Base-by-base conservation (phyloP, 2,888 invertebrate species). In the Hypselothyrea guttata region DNA sequence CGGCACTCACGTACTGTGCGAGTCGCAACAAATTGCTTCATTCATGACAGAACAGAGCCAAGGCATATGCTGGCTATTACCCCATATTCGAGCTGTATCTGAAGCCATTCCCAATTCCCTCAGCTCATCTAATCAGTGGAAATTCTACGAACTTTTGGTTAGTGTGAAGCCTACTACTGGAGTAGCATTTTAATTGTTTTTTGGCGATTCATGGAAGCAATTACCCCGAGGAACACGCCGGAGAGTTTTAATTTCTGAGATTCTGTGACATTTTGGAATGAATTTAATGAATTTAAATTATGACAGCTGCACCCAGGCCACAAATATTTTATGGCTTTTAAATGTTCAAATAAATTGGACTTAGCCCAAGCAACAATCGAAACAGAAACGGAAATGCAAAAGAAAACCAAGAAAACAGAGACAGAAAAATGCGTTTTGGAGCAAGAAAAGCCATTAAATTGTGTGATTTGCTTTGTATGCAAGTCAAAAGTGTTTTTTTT, bases 201-300 rank as follows among this genome's bases (percentile, higher is more conserved):
- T 71, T 53, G 58, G 59, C 60, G 48, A 52, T 79, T 78, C 83
- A 66, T 53, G 49, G 83, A 82, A 82, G 42, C 75, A 82, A 82
- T 82, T 75, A 59, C 40, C 53, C 47, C 35, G 30, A 52, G 46
- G n/a, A n/a, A 15, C 35, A 13, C 35, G 13, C 8, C 3, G 2
- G 4, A n/a, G 11, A 7, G 7, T 3, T 3, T 7, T 12, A 12
- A 12, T 12, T 1, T 13, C 7, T 16, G 15, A 40, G 18, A 35
- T 53, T 57, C 41, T 67, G 48, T 61, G 66, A 81, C 81, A 81
- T 55, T 73, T 76, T 64, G 59, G 62, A 47, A 61, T 60, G 46
- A 64, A 59, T 77, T 70, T 77, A 83, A 81, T 79, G 84, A 81
- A 79, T 79, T 83, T 79, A 70, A 82, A 79, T 76, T 83, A 79